Evolutionary conservation across 2,797 vertebrate genomes (phyloP).

Genomic region (Taeniopygia guttata): DNA sequence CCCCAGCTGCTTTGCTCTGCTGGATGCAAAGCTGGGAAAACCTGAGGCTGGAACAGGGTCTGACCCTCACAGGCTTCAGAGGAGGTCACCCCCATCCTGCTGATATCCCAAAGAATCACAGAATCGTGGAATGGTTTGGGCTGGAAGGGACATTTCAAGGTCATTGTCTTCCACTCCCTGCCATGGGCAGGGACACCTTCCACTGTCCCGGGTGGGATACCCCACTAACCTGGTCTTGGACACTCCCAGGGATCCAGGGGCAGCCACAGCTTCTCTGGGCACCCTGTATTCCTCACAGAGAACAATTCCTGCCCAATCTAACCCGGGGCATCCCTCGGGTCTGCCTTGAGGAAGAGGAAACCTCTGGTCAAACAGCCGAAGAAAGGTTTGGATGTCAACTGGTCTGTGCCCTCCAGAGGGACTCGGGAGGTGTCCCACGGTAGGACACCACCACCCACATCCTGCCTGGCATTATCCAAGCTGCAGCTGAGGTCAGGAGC

Average conservation of each 20-base stretch:
- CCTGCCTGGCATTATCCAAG: neutral
- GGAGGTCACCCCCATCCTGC: neutral
- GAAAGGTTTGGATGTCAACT: neutral
- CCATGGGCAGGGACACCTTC: neutral
- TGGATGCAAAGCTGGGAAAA: conserved; percentile 23
- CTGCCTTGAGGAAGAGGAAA: neutral
- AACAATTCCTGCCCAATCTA: neutral
- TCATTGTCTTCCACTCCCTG: neutral
- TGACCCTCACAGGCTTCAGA: neutral
- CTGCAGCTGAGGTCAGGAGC: neutral
- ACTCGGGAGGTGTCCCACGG: fast-evolving
- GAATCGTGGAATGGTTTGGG: neutral
- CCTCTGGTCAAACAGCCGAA: fast-evolving
- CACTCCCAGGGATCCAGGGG: neutral
- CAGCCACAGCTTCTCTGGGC: neutral
- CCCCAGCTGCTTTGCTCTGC: conserved; percentile 1
- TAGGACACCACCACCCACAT: neutral
- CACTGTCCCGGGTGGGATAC: too few species aligned
- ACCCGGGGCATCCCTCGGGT: neutral
- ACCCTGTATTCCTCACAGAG: neutral
- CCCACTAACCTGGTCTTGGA: neutral
- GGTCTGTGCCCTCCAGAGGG: neutral
- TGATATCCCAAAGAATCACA: neutral
- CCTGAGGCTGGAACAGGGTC: neutral
- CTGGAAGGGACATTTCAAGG: neutral